Base-by-base conservation (phyloP, 2,888 invertebrate genomes). In the Brachylomia viminalis region DNA sequence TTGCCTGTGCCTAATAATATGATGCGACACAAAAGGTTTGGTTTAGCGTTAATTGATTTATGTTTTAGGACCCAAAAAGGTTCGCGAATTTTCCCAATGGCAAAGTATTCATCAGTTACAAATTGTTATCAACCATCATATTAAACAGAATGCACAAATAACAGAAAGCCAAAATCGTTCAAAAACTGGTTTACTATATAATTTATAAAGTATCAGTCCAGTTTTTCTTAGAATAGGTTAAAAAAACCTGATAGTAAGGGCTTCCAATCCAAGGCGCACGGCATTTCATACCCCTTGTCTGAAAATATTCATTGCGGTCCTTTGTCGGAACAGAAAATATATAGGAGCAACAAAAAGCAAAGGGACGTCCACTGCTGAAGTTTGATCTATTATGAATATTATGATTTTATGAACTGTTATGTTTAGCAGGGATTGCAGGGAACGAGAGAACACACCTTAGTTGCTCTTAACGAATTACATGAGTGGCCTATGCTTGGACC, bases 21-120 rank as follows among this genome's bases (percentile, higher is more conserved):
- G 13, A 54, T 56, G 27, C 33, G 8, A n/a, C 33, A 42, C 13
- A 54, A 72, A 33, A 33, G 20, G 20, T 45, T 27, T 54, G 47
- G n/a, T 73, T 73, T 10, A n/a, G 13, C 23, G 52, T 42, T 33
- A 23, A 38, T 42, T 61, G 17, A 76, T 42, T 52, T 20, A 30
- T 52, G 42, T 54, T 30, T 8, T 61, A 11, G n/a, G 20, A 33
- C 42, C 17, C 42, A 38, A 33, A 30, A 47, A 10, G 27, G 17
- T n/a, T 47, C 11, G 7, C 30, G 11, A 58, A 69, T 30, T 49
- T 30, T 58, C 20, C 2, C 5, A 20, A 42, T 77, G 17, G 3
- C 27, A 33, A 49, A 10, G 8, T 58, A 58, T 27, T 45, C 7
- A 38, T 11, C 20, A 72, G 17, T 30, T 30, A 45, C 5, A 45